These are phyloP conservation scores for Centropyge bicolor DNA, from an alignment of 2,797 vertebrate genomes.

Conservation along the genomic window DNA sequence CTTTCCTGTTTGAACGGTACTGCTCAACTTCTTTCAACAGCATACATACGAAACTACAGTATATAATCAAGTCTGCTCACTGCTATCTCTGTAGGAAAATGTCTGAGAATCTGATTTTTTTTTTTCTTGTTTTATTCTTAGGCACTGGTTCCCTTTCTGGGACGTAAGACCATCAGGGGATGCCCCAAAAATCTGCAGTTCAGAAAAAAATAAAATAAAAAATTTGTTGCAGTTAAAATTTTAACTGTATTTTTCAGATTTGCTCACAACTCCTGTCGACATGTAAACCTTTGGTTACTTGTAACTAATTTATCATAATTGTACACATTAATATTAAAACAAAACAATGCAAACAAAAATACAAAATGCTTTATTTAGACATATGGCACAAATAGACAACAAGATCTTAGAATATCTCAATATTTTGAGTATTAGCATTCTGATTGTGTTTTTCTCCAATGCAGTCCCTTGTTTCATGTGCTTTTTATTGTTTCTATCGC, in stretches of 20 bases:
- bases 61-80: too few species aligned
- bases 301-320: not conserved
- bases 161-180: not conserved
- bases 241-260: not conserved
- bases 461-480: not conserved
- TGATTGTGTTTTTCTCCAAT: not conserved
- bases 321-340: not conserved
- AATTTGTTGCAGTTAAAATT: not conserved
- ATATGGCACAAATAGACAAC: constrained; percentile 9
- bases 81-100: too few species aligned
- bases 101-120: not conserved
- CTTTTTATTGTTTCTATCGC: not conserved
- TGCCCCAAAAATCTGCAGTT: too few species aligned
- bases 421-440: not conserved
- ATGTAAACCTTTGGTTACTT: not conserved
- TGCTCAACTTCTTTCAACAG: too few species aligned
- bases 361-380: constrained; percentile 43
- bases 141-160: not conserved
- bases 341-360: not conserved
- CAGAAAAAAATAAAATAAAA: too few species aligned
- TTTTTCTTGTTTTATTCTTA: not conserved
- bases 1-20: constrained; percentile 41
- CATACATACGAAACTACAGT: too few species aligned
- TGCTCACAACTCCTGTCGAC: not conserved
- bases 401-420: not conserved